phyloP scores from a whole-genome alignment of 2,888 invertebrate species.

The Acronicta leporina region DNA sequence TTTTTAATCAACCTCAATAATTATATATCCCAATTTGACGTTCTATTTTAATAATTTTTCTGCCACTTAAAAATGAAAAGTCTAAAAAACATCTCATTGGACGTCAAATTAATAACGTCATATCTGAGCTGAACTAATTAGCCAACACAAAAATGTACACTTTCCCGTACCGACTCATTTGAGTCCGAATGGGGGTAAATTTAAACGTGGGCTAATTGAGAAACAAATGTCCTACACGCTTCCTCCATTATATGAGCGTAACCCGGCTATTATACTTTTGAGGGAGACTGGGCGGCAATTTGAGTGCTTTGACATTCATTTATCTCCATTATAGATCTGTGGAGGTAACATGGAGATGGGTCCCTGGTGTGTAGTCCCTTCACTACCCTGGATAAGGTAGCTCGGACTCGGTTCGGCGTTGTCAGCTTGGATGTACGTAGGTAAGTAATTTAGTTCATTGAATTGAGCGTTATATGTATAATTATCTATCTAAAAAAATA shows the following conservation, averaged over 20 bases:
- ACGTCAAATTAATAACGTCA: conserved; percentile 32
- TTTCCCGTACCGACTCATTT: conserved; percentile 43
- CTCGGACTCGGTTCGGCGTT: conserved; percentile 27
- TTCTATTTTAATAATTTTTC: no score
- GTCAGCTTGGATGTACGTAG: conserved; percentile 2
- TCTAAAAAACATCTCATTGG: conserved; percentile 29
- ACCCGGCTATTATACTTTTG: conserved; percentile 82
- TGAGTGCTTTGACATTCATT: conserved; percentile 86
- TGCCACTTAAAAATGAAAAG: neutral
- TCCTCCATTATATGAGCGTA: conserved; percentile 82
- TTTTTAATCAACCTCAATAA: no score
- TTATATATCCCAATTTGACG: no score
- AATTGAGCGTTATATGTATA: neutral
- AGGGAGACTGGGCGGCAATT: conserved; percentile 69
- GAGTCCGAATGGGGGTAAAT: conserved; percentile 62
- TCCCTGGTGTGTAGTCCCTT: conserved; percentile 71
- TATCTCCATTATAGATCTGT: conserved; percentile 85
- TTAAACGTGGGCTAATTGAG: conserved; percentile 78
- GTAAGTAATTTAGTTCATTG: conserved; percentile 1
- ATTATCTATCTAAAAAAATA: neutral
- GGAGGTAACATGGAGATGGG: conserved; percentile 64
- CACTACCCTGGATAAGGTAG: conserved; percentile 35
- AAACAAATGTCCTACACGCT: conserved; percentile 85
- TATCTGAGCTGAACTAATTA: conserved; percentile 37
- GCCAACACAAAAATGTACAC: conserved; percentile 39